Conservation (phyloP, 2,797 vertebrate genomes). For the Arctocebus calabarensis region DNA sequence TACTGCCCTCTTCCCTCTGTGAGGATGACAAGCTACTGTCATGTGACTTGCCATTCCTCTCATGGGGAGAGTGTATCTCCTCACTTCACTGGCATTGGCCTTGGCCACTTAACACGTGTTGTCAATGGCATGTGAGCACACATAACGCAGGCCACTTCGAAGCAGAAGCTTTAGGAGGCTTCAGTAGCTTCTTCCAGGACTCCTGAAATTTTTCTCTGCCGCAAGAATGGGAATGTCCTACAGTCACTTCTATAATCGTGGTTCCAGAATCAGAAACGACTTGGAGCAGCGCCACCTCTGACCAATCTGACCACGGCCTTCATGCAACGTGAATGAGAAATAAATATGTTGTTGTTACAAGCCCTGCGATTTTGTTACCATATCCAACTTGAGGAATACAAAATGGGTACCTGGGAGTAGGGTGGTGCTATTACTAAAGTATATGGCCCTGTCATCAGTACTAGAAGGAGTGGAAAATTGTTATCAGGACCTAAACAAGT, state of each 20-base stretch:
- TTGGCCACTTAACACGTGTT: background rate
- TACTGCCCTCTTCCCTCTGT: background rate
- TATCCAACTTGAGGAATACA: background rate
- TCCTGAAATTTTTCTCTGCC: background rate
- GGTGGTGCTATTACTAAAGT: background rate
- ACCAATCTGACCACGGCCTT: background rate
- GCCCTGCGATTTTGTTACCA: background rate
- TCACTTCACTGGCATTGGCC: background rate
- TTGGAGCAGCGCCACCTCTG: background rate
- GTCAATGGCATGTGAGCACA: background rate
- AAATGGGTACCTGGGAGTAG: background rate
- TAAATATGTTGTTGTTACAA: background rate
- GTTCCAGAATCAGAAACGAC: background rate
- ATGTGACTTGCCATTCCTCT: background rate
- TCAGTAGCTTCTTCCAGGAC: background rate
- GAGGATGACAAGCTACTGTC: background rate
- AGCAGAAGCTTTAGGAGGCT: background rate
- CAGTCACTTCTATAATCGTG: background rate
- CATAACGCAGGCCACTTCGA: background rate
- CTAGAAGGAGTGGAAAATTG: background rate
- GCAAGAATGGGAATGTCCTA: background rate
- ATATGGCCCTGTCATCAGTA: background rate
- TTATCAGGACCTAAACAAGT: conserved; percentile 1
- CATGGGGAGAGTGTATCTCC: background rate
- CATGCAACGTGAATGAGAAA: background rate